These are phyloP conservation scores for Gallinago nigripennis DNA, from an alignment of 2,797 vertebrate genomes.

Conservation along the genomic window DNA sequence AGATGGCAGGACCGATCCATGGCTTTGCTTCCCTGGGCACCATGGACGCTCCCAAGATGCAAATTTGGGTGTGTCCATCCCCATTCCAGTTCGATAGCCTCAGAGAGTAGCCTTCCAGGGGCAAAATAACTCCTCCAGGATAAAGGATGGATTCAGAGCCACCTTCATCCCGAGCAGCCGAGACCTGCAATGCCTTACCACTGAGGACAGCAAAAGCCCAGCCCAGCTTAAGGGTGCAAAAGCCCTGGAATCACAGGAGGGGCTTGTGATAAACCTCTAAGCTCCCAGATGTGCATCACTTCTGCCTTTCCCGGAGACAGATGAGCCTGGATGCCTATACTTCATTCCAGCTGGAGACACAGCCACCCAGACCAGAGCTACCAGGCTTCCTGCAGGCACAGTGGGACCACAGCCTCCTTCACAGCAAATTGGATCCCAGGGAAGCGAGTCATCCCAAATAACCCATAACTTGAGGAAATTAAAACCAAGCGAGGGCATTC, in stretches of 20 bases:
- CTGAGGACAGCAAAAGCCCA: not conserved
- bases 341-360: not conserved
- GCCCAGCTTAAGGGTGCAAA: not conserved
- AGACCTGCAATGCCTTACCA: not conserved
- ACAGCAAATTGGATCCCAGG: not conserved
- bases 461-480: not conserved
- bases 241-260: not conserved
- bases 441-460: not conserved
- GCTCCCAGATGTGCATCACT: not conserved
- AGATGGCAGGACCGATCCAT: constrained; percentile 46
- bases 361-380: not conserved
- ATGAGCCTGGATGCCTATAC: not conserved
- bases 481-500: not conserved
- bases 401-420: not conserved
- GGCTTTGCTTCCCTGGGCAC: not conserved
- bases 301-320: not conserved
- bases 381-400: not conserved
- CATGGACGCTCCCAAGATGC: not conserved
- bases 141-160: not conserved
- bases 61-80: rapidly evolving
- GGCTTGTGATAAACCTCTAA: not conserved
- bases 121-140: not conserved
- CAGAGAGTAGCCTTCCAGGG: not conserved
- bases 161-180: not conserved
- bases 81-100: not conserved